phyloP scores from a whole-genome alignment of 2,888 invertebrate species.

The Furcula furcula region DNA sequence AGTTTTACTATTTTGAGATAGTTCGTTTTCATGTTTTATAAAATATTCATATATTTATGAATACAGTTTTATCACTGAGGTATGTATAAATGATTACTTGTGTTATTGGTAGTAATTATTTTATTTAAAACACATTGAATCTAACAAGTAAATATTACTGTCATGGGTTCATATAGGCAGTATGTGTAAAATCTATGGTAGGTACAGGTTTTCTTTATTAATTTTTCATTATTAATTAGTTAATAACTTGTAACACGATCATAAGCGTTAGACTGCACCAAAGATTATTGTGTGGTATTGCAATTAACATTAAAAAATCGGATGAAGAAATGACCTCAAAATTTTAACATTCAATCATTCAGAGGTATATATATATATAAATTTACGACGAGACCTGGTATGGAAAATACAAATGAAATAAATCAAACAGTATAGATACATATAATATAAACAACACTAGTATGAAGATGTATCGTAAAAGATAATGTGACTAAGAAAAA shows the following conservation, averaged over 20 bases:
- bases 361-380: slow-evolving; percentile 6
- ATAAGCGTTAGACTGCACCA: slow-evolving; percentile 8
- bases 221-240: neutral
- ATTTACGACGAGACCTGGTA: neutral
- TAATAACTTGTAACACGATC: neutral
- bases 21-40: slow-evolving; percentile 28
- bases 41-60: slow-evolving; percentile 16
- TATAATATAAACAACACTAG: neutral
- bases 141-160: neutral
- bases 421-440: too few species aligned
- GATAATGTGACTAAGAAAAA: too few species aligned
- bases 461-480: neutral
- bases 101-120: neutral
- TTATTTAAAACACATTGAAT: neutral
- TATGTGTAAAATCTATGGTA: neutral
- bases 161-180: neutral
- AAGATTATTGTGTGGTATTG: slow-evolving; percentile 8
- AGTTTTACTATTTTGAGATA: slow-evolving; percentile 20
- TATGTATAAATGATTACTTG: neutral
- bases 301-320: slow-evolving; percentile 5
- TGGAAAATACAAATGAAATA: neutral
- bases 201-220: neutral
- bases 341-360: slow-evolving; percentile 6
- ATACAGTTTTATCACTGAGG: slow-evolving; percentile 13
- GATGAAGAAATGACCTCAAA: slow-evolving; percentile 3